Percentiles rank a stretch among this genome's conserved stretches.
These are phyloP conservation scores for Dermolepida albohirtum DNA, from an alignment of 2,888 invertebrate species.

Conservation along the genomic window DNA sequence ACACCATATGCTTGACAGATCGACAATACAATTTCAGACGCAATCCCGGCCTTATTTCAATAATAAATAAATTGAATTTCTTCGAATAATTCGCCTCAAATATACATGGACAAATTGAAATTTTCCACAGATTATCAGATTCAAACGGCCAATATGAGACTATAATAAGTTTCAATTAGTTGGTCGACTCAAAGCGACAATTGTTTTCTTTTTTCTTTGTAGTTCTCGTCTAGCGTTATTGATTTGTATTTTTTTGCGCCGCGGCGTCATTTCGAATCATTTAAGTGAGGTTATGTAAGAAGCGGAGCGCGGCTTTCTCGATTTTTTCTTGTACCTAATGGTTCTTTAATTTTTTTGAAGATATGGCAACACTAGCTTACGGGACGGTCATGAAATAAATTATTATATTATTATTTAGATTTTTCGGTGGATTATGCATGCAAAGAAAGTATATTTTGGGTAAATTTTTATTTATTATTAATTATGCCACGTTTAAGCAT, in stretches of 20 bases:
- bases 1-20: too few species aligned
- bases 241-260: conserved; percentile 13
- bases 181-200: background rate
- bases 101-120: conserved; percentile 6
- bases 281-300: conserved; percentile 6
- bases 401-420: too few species aligned
- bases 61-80: conserved; percentile 9
- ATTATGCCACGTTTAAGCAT: too few species aligned
- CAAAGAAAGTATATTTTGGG: too few species aligned
- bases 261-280: background rate
- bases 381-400: too few species aligned
- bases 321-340: conserved; percentile 6
- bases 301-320: conserved; percentile 6
- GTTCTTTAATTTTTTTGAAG: conserved; percentile 2
- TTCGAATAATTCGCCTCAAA: conserved; percentile 8
- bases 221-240: background rate
- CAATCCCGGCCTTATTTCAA: background rate
- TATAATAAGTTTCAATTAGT: conserved; percentile 29
- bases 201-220: conserved; percentile 16
- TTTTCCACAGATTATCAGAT: conserved; percentile 14
- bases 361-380: too few species aligned
- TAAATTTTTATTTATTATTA: too few species aligned
- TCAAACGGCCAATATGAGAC: conserved; percentile 5
- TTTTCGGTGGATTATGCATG: too few species aligned
- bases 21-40: too few species aligned